Evolutionary conservation across 1,140 invertebrate genomes (phyloP).

Genomic region (Xylocopa sonorina): DNA sequence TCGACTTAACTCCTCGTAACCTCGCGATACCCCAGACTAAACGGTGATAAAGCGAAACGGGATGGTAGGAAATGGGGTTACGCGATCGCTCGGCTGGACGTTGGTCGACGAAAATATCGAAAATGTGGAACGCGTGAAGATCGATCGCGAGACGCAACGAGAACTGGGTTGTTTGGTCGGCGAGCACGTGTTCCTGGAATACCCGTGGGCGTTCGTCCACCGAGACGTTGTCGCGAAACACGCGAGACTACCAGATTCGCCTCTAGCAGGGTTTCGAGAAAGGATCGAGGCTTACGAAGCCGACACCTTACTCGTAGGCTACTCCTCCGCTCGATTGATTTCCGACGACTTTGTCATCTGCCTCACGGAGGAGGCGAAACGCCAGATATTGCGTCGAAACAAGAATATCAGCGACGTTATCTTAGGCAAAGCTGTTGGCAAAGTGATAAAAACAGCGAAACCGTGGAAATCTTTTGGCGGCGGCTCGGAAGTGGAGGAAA

Average conservation of each 20-base stretch:
- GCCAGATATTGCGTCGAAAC: constrained; percentile 80
- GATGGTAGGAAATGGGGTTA: constrained; percentile 61
- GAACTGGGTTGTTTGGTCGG: constrained; percentile 69
- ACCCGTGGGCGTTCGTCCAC: constrained; percentile 86
- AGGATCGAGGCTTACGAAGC: constrained; percentile 81
- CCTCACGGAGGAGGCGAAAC: constrained; percentile 81
- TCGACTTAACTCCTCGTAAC: too few relatives aligned
- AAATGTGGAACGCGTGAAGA: constrained; percentile 65
- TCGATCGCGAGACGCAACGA: constrained; percentile 64
- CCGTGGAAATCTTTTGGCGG: constrained; percentile 85
- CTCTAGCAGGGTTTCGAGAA: constrained; percentile 80
- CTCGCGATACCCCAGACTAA: too few relatives aligned
- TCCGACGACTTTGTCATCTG: constrained; percentile 86
- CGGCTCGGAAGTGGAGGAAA: constrained; percentile 84
- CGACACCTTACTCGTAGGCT: constrained; percentile 85
- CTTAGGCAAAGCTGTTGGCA: constrained; percentile 83
- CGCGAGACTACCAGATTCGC: constrained; percentile 72
- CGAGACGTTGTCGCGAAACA: constrained; percentile 81
- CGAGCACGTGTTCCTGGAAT: constrained; percentile 85
- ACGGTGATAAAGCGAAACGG: constrained; percentile 14
- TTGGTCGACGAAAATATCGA: constrained; percentile 70
- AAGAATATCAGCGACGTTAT: constrained; percentile 80
- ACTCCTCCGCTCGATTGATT: constrained; percentile 83
- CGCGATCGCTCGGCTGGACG: constrained; percentile 62
- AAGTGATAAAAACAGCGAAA: constrained; percentile 83